Base-by-base conservation (phyloP, 2,888 invertebrate genomes). In the Brachypalpus laphriformis region DNA sequence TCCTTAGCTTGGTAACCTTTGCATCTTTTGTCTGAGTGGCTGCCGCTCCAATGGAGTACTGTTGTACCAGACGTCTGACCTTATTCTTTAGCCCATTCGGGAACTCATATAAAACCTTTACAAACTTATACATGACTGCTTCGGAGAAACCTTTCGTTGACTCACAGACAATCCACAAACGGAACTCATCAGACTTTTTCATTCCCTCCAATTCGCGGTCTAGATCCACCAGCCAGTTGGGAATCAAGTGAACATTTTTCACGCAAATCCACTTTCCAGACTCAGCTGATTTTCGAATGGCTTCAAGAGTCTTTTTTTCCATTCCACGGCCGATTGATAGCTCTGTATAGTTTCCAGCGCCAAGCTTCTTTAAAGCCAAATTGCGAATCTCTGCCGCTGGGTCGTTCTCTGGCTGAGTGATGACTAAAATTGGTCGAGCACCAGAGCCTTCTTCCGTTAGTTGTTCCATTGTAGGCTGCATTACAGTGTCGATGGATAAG, bases 331-430 rank as follows among this genome's bases (percentile, higher is more conserved):
- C 97, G 93, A 97, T 94, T 2, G 97, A 95, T 70, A 97, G 94
- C 92, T 96, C 95, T 91, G 92, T 89, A 92, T 95, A 92, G 91
- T 93, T 89, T 90, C 93, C 89, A 90, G 92, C 82, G 14, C 92
- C 92, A 47, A 91, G 88, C 70, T 90, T 90, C 77, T 91, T 93
- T 9, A 92, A 89, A 0, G 96, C 96, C 45, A 96, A 91, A 57
- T 95, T 94, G 77, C 94, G 93, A 8, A 98, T 93, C 90, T 98
- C 97, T 20, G 94, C 94, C 0, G 98, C 96, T 18, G 98, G 98
- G 93, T 99, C 99, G 40, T 96, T 96, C 28, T 98, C 99, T 22
- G 97, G 95, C 66, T 97, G 96, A 45, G 97, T 95, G 63, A 99
- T 94, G 88, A 99, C 93, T 56, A 99, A 92, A 68, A 97, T 94